A percentile compares a stretch with the other conserved stretches of the same genome.
Evolutionary conservation across 2,113 vertebrate species (phyloP).

Genomic region (Leiothrix lutea): DNA sequence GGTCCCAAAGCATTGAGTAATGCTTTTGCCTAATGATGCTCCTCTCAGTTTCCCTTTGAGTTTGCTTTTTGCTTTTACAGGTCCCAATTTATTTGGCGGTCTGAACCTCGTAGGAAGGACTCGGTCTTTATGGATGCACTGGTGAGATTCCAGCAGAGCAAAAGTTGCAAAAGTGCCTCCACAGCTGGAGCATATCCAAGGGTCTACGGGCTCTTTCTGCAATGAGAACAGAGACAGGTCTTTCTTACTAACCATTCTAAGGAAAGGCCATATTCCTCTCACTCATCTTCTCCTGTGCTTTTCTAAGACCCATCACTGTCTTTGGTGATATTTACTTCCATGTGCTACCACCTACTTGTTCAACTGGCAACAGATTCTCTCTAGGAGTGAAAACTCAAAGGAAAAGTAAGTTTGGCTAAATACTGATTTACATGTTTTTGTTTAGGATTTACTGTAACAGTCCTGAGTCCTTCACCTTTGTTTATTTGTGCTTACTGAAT

Average conservation of each 20-base stretch:
- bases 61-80: constrained; percentile 57
- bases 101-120: constrained; percentile 37
- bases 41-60: constrained; percentile 55
- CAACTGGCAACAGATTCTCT: background rate
- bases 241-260: background rate
- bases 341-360: background rate
- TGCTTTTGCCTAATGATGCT: constrained; percentile 36
- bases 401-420: background rate
- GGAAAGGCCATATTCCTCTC: background rate
- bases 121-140: constrained; percentile 52
- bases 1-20: constrained; percentile 14
- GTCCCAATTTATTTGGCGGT: constrained; percentile 46
- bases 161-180: constrained; percentile 58
- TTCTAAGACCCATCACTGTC: background rate
- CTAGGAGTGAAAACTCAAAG: background rate
- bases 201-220: constrained; percentile 55
- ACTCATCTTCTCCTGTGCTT: background rate
- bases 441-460: background rate
- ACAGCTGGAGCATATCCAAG: constrained; percentile 62
- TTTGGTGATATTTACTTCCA: background rate
- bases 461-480: background rate
- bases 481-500: background rate
- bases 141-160: constrained; percentile 62
- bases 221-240: constrained; percentile 57
- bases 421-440: background rate